phyloP scores from a whole-genome alignment of 2,888 invertebrate species.

The Meiosimyza decipiens region DNA sequence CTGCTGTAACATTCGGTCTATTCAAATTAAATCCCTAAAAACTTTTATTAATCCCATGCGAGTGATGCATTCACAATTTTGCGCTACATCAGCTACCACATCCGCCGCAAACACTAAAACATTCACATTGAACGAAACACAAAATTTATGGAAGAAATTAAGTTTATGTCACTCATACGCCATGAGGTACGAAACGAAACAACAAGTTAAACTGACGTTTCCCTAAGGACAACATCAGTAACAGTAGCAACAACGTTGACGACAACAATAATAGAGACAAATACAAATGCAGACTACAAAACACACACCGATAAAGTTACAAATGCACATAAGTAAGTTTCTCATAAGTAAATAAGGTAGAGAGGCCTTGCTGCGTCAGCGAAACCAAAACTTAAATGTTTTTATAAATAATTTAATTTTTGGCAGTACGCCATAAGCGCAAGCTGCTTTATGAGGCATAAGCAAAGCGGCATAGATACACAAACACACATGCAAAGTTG shows the following conservation, averaged over 20 bases:
- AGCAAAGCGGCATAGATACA: not conserved
- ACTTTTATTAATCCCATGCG: constrained; percentile 16
- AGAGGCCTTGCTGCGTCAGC: too few relatives aligned
- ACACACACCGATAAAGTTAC: too few relatives aligned
- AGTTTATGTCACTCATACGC: constrained; percentile 22
- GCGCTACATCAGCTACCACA: too few relatives aligned
- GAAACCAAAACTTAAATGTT: too few relatives aligned
- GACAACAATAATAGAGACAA: too few relatives aligned
- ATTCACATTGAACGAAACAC: not conserved
- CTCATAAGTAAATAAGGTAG: too few relatives aligned
- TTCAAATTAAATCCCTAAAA: not conserved
- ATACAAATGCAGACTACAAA: too few relatives aligned
- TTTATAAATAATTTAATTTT: too few relatives aligned
- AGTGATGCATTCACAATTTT: not conserved
- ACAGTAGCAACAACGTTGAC: not conserved
- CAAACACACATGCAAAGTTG: not conserved
- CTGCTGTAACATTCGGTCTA: too few relatives aligned
- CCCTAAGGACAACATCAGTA: not conserved
- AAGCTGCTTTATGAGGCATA: not conserved
- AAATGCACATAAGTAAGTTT: too few relatives aligned
- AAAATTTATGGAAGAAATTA: constrained; percentile 11
- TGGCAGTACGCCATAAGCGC: too few relatives aligned
- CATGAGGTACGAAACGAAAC: constrained; percentile 14
- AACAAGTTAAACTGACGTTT: not conserved
- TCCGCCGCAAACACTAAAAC: not conserved